These are phyloP conservation scores for Campodea augens DNA, from an alignment of 1,140 invertebrate species.

Conservation along the genomic window DNA sequence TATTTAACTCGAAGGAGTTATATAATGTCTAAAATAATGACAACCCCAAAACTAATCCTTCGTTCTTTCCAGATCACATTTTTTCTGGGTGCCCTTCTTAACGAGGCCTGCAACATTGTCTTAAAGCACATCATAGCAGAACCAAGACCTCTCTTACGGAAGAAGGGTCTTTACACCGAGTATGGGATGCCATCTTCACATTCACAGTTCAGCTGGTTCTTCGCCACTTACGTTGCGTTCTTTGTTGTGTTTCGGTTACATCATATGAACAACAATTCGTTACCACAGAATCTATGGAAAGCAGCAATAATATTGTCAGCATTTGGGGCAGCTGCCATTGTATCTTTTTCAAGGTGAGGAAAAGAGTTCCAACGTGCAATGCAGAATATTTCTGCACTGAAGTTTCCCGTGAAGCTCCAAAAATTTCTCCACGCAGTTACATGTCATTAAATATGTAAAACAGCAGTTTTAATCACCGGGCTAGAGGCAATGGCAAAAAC, in stretches of 20 bases:
- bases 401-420: too few relatives aligned
- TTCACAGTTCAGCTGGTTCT: slow-evolving; percentile 85
- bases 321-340: slow-evolving; percentile 35
- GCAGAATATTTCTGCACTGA: too few relatives aligned
- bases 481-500: too few relatives aligned
- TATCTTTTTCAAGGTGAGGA: slow-evolving; percentile 36
- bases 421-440: too few relatives aligned
- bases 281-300: slow-evolving; percentile 53
- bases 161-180: slow-evolving; percentile 51
- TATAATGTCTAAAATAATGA: too few relatives aligned
- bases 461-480: too few relatives aligned
- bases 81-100: slow-evolving; percentile 55
- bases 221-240: slow-evolving; percentile 62
- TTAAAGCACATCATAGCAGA: slow-evolving; percentile 69
- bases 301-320: slow-evolving; percentile 40
- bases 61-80: slow-evolving; percentile 55
- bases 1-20: slow-evolving; percentile 6
- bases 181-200: slow-evolving; percentile 91
- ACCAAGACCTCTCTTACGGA: slow-evolving; percentile 41
- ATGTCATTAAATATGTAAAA: too few relatives aligned
- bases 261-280: slow-evolving; percentile 52
- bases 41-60: too few relatives aligned
- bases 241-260: slow-evolving; percentile 63
- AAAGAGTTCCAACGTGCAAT: too few relatives aligned
- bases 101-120: slow-evolving; percentile 59